Base-by-base conservation (phyloP, 2,113 vertebrate species). In the Nanorana parkeri region DNA sequence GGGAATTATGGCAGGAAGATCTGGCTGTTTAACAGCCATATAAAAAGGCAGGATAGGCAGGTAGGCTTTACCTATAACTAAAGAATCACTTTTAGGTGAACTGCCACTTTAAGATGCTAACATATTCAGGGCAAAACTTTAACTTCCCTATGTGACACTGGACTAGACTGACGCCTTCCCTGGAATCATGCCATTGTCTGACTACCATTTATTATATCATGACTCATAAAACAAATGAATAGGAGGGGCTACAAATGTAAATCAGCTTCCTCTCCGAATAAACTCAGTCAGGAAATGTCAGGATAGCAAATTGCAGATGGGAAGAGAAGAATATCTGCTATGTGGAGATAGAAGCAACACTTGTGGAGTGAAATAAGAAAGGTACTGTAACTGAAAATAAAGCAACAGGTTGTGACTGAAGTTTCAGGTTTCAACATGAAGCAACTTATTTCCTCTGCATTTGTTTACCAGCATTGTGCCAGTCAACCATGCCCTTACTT, bases 401-500 rank as follows among this genome's bases (percentile, higher is more conserved):
- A 77, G 52, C 74, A 77, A 47, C 64, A 58, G n/a, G n/a, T 21
- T 63, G 28, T 23, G 21, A 16, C 23, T 28, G 52, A 28, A 28
- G 17, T 29, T 66, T 77, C 32, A 66, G 23, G 17, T 55, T 77
- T 77, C 75, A 77, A 29, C 61, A 65, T 20, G 51, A 66, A 41
- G 23, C 61, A 66, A 28, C 61, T 66, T 29, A 54, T 54, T 65
- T 77, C 19, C 75, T 77, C 47, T 41, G 11, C n/a, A 17, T 28
- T 17, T 78, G 65, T 68, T 79, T 68, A 68, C 54, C 26, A 60
- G 20, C 67, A 10, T 58, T 17, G 65, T 79, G 29, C 65, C 54
- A 68, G 52, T 56, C 65, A 79, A 68, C 77, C 77, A 68, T 79
- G 63, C 51, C 63, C 65, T 68, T 13, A 58, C 65, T 68, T 41